Conservation (phyloP, 1,140 invertebrate genomes). For the Tetraneura akinire region DNA sequence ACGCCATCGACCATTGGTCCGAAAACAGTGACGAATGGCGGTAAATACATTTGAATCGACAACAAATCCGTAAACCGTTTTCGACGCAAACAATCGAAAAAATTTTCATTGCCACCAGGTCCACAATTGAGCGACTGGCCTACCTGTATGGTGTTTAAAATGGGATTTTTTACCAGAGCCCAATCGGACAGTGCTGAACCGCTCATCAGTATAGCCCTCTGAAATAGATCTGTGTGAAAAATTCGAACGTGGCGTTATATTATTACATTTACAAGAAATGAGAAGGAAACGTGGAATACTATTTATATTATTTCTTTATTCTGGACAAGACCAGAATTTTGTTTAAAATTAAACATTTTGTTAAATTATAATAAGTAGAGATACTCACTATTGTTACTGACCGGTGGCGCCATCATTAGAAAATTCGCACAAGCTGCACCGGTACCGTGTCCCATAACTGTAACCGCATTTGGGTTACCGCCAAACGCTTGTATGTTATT, state of each 20-base stretch:
- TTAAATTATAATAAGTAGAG: too few species aligned
- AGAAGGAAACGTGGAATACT: too few species aligned
- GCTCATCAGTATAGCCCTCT: slow-evolving; percentile 90
- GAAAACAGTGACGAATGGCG: slow-evolving; percentile 71
- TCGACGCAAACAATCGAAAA: slow-evolving; percentile 67
- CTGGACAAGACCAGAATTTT: too few species aligned
- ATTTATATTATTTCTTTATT: too few species aligned
- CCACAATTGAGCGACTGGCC: slow-evolving; percentile 78
- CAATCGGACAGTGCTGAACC: slow-evolving; percentile 89
- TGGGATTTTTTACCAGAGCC: slow-evolving; percentile 80
- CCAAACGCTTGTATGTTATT: slow-evolving; percentile 83
- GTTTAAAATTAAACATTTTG: too few species aligned
- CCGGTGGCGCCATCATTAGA: slow-evolving; percentile 81
- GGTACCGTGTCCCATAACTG: slow-evolving; percentile 90
- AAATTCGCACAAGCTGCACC: slow-evolving; percentile 90
- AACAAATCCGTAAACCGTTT: slow-evolving; percentile 71
- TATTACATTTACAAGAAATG: too few species aligned
- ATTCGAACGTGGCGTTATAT: too few species aligned
- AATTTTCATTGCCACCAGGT: slow-evolving; percentile 62
- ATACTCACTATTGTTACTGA: slow-evolving; percentile 29
- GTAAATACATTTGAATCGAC: slow-evolving; percentile 65
- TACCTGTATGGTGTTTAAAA: slow-evolving; percentile 78
- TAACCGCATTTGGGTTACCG: slow-evolving; percentile 81
- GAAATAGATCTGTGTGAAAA: slow-evolving; percentile 78
- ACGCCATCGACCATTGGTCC: slow-evolving; percentile 82